Base-by-base conservation (phyloP, 2,113 vertebrate genomes). In the Manacus vitellinus region DNA sequence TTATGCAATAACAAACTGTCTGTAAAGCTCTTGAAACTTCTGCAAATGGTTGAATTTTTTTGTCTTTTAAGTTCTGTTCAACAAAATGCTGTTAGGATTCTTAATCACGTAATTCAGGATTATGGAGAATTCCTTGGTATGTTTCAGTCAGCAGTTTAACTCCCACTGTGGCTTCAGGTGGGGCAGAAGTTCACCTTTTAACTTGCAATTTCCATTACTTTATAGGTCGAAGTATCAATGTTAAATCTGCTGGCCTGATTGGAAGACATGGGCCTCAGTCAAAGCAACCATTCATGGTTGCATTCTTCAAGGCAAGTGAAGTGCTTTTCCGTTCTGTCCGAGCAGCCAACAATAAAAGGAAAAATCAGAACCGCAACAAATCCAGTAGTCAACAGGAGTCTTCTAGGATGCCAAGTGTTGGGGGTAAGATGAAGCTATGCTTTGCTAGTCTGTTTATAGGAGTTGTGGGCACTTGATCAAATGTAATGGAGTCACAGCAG, bases 301-400 rank as follows among this genome's bases (percentile, higher is more conserved):
- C 99, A 7, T 99, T 99, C 98, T 99, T 99, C 97, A 99, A 99
- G 98, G 99, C 99, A 83, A 99, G 99, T 4, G 99, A 99, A 97
- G 99, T 99, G 35, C 98, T 99, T 88, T 98, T 99, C 78, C 99
- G 99, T 84, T 99, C 99, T 9, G 99, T 99, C 73, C 98, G 99
- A 97, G 99, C 99, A 63, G 98, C 99, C 77, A 99, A 98, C 73
- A 99, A 98, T 65, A 99, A 99, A 97, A 98, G 98, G 94, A 99
- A 99, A 98, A 99, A 98, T 88, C 98, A 99, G 96, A 99, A 98
- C 95, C 99, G 99, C 84, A 99, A 98, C 98, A 99, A 99, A 98
- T 99, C 99, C 74, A 97, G 96, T 31, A 98, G 98, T 94, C 99
- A 98, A 91, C 99, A 99, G 87, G 99, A 99, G 88, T 97, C 99